These are phyloP conservation scores for Pollenia amentaria DNA, from an alignment of 2,888 invertebrate species.

Conservation along the genomic window DNA sequence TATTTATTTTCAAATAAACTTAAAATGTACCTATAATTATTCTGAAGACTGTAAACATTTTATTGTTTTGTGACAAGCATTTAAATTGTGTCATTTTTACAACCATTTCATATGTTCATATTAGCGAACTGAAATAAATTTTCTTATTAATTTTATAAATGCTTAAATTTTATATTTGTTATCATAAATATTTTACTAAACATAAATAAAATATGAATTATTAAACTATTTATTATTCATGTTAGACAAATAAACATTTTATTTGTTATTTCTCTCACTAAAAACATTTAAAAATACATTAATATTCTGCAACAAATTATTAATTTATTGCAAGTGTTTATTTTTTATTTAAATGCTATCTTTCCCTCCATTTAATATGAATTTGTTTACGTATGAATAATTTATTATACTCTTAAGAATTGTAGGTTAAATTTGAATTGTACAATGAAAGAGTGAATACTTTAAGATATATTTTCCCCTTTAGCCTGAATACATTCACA, in stretches of 20 bases:
- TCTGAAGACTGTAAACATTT: not conserved
- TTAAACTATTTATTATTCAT: constrained; percentile 36
- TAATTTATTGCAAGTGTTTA: constrained; percentile 33
- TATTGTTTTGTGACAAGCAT: constrained; percentile 17
- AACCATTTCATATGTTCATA: not conserved
- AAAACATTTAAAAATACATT: constrained; percentile 48
- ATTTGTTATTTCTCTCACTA: not conserved
- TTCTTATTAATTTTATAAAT: constrained; percentile 26
- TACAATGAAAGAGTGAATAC: not conserved
- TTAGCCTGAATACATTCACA: constrained; percentile 44
- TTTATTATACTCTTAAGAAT: constrained; percentile 24
- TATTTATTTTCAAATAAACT: not conserved
- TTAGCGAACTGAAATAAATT: constrained; percentile 1
- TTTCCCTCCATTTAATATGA: constrained; percentile 19
- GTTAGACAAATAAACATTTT: not conserved
- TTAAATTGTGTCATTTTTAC: constrained; percentile 6
- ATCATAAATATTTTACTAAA: constrained; percentile 32
- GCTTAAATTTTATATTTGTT: constrained; percentile 17
- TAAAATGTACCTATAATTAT: constrained; percentile 1
- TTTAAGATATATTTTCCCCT: not conserved
- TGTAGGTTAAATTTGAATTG: constrained; percentile 4
- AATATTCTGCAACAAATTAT: constrained; percentile 50
- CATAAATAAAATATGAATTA: constrained; percentile 19
- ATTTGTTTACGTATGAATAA: constrained; percentile 28
- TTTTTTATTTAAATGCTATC: not conserved